phyloP scores from a whole-genome alignment of 2,888 invertebrate genomes.

The Conchocele bisecta region DNA sequence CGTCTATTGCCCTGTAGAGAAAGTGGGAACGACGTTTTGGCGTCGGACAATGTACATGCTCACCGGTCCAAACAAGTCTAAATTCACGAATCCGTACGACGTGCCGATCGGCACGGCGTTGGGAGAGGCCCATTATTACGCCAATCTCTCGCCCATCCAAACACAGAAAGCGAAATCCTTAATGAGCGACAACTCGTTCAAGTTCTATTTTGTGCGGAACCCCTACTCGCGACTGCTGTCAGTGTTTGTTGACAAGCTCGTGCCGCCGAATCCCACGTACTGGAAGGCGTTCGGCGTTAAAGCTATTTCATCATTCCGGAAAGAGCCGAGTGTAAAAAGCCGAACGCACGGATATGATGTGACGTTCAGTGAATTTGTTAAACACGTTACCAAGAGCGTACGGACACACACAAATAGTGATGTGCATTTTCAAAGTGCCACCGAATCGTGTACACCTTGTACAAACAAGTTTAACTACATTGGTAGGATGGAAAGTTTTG shows the following conservation, averaged over 20 bases:
- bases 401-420: conserved; percentile 25
- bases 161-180: no score
- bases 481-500: conserved; percentile 46
- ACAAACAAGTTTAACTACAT: conserved; percentile 26
- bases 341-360: conserved; percentile 38
- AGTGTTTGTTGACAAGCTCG: conserved; percentile 49
- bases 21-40: conserved; percentile 49
- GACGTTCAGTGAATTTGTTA: conserved; percentile 49
- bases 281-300: conserved; percentile 43
- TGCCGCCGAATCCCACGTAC: conserved; percentile 43
- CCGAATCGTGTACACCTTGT: conserved; percentile 44
- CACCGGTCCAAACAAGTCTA: background rate
- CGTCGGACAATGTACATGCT: conserved; percentile 38
- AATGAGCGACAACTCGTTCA: conserved; percentile 29
- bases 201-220: conserved; percentile 42
- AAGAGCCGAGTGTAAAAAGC: background rate
- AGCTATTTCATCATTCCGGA: conserved; percentile 21
- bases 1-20: conserved; percentile 46
- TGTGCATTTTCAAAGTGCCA: conserved; percentile 39
- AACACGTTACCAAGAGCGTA: conserved; percentile 24
- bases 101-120: conserved; percentile 36
- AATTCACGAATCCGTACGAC: conserved; percentile 32
- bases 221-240: conserved; percentile 45
- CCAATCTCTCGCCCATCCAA: no score
- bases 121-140: background rate